phyloP scores from a whole-genome alignment of 2,797 vertebrate species.

The Taeniopygia guttata region DNA sequence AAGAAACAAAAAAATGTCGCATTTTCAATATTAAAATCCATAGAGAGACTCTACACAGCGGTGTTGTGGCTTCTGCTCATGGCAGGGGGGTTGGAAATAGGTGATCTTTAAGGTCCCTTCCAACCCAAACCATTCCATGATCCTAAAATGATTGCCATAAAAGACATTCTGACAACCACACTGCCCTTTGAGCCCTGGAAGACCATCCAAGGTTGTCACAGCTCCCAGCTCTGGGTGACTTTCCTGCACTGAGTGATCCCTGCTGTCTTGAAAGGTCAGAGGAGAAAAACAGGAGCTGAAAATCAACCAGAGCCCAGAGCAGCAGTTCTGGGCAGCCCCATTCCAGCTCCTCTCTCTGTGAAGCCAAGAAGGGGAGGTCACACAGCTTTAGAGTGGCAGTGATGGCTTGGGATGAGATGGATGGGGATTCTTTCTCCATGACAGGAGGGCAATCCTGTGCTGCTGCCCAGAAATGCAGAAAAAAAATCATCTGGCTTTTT shows the following conservation, averaged over 20 bases:
- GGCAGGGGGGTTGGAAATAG: not conserved
- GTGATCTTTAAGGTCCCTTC: not conserved
- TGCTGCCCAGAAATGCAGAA: not conserved
- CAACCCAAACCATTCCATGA: not conserved
- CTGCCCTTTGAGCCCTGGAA: not conserved
- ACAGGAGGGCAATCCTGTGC: not conserved
- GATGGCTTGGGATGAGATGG: not conserved
- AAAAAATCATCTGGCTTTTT: not conserved
- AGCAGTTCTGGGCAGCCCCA: not conserved
- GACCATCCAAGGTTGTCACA: not conserved
- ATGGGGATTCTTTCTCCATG: not conserved
- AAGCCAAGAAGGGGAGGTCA: not conserved
- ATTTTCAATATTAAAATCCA: not conserved
- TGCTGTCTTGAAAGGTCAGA: constrained; percentile 13
- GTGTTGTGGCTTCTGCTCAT: not conserved
- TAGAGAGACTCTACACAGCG: not conserved
- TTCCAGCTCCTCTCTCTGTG: not conserved
- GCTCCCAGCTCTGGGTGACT: not conserved
- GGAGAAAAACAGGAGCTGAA: not conserved
- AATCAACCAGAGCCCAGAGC: constrained; percentile 3
- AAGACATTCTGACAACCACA: not conserved
- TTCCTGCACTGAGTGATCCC: not conserved
- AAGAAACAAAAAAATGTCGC: not conserved
- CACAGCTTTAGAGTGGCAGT: not conserved
- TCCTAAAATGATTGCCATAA: not conserved